Base-by-base conservation (phyloP, 2,113 vertebrate species). In the Leuciscus idus region DNA sequence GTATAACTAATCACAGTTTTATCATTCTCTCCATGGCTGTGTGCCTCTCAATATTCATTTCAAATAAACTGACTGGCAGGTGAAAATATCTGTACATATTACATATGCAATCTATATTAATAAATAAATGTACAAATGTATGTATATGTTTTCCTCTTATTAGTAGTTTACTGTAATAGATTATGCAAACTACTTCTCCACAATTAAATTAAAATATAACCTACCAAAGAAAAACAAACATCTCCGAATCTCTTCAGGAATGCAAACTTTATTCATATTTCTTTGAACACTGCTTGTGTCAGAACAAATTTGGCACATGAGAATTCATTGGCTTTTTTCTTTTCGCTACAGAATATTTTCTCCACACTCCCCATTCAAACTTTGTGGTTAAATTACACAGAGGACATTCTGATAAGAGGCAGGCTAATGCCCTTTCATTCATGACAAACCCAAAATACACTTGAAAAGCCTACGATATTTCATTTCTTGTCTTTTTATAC, bases 241-340 rank as follows among this genome's bases (percentile, higher is more conserved):
- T 26, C 82, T 78, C 12, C 7, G 39, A 78, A 19, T 80, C 13
- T 64, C 52, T 87, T 88, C 90, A 91, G 50, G 74, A 92, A 92
- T 93, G 90, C 89, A 93, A 91, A 93, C 92, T 95, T 95, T 93
- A 94, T 95, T 95, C 21, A 91, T 90, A 89, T 91, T 88, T 86
- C 82, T 84, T 92, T 88, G 91, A 90, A 94, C 91, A 90, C 93
- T 91, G 86, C 87, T 73, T 89, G 84, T 84, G 83, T 92, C 88
- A 84, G 90, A 92, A 88, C 86, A 92, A 89, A 83, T 93, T 90
- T 93, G 92, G 93, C 94, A 95, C 93, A 92, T 92, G 88, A 89
- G 91, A 92, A 93, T 92, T 86, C 87, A 89, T 90, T 82, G 83
- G 86, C 62, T 59, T 82, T 36, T 85, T 77, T 81, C 91, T 93